These are phyloP conservation scores for Aspidiotus rigidus DNA, from an alignment of 2,888 invertebrate genomes.

Conservation along the genomic window DNA sequence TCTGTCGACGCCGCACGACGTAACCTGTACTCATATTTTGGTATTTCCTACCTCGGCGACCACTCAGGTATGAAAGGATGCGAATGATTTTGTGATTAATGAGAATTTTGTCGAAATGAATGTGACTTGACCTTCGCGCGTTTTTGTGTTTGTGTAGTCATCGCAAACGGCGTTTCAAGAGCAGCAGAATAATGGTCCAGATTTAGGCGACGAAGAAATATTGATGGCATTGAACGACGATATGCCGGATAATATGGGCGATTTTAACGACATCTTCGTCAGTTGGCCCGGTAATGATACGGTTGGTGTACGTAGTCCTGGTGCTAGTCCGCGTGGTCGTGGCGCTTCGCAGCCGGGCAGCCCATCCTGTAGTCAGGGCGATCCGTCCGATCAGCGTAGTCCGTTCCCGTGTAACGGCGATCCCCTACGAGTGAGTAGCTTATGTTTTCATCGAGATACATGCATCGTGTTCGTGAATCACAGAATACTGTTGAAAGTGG, in stretches of 20 bases:
- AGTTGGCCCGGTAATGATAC: constrained; percentile 56
- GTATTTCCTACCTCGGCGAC: constrained; percentile 97
- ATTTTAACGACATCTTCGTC: constrained; percentile 68
- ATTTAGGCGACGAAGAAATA: constrained; percentile 56
- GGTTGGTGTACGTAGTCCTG: constrained; percentile 47
- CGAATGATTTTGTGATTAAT: background rate
- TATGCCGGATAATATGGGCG: constrained; percentile 60
- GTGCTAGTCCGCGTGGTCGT: constrained; percentile 42
- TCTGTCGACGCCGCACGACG: constrained; percentile 90
- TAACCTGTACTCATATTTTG: constrained; percentile 93
- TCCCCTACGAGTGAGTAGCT: constrained; percentile 46
- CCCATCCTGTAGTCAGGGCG: constrained; percentile 44
- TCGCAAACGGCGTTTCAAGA: constrained; percentile 64
- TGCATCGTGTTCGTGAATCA: background rate
- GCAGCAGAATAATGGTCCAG: constrained; percentile 56
- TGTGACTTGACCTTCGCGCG: background rate
- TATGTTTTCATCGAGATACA: background rate
- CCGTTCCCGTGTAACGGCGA: constrained; percentile 49
- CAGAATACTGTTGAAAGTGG: no score
- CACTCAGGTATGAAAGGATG: constrained; percentile 57
- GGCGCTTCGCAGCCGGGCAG: constrained; percentile 46
- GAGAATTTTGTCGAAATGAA: background rate
- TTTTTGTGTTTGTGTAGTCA: constrained; percentile 45
- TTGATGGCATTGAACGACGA: constrained; percentile 54
- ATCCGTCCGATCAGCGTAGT: constrained; percentile 46